Conservation (phyloP, 2,113 vertebrate species). For the Gadus chalcogrammus region DNA sequence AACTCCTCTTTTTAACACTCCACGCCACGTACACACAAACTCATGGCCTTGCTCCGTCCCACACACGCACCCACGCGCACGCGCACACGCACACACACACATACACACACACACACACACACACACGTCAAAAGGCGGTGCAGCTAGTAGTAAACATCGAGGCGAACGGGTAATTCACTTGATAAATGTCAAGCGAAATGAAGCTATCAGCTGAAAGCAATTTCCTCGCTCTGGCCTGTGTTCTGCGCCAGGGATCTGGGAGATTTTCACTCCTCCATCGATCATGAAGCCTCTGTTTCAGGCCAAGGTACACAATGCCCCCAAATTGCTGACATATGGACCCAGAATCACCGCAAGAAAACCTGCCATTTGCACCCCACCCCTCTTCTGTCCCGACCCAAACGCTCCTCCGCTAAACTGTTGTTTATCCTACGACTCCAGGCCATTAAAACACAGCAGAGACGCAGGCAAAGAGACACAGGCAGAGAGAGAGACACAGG, state of each 20-base stretch:
- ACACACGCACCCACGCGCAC: slow-evolving; percentile 19
- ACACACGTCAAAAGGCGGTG: slow-evolving; percentile 33
- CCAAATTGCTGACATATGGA: slow-evolving; percentile 99
- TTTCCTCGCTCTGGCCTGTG: slow-evolving; percentile 81
- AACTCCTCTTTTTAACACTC: background rate
- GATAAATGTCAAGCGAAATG: slow-evolving; percentile 91
- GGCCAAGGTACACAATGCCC: slow-evolving; percentile 98
- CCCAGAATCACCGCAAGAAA: slow-evolving; percentile 71
- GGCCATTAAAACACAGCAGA: slow-evolving; percentile 53
- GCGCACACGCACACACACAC: slow-evolving; percentile 28
- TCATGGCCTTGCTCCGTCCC: slow-evolving; percentile 14
- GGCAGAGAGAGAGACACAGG: background rate
- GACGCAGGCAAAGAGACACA: slow-evolving; percentile 35
- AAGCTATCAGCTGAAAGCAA: slow-evolving; percentile 95
- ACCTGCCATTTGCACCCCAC: slow-evolving; percentile 77
- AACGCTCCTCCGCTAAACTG: slow-evolving; percentile 77
- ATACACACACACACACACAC: slow-evolving; percentile 17
- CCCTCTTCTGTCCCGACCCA: slow-evolving; percentile 59
- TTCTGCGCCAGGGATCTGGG: slow-evolving; percentile 80
- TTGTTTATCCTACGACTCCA: slow-evolving; percentile 87
- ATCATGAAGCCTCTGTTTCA: slow-evolving; percentile 87
- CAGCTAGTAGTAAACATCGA: slow-evolving; percentile 70
- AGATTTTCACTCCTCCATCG: slow-evolving; percentile 96
- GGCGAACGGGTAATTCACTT: slow-evolving; percentile 77
- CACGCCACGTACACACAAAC: slow-evolving; percentile 43